Evolutionary conservation across 2,888 invertebrate genomes (phyloP), one percentile per base, ranked within the genome.

Genomic region (Mantis religiosa): DNA sequence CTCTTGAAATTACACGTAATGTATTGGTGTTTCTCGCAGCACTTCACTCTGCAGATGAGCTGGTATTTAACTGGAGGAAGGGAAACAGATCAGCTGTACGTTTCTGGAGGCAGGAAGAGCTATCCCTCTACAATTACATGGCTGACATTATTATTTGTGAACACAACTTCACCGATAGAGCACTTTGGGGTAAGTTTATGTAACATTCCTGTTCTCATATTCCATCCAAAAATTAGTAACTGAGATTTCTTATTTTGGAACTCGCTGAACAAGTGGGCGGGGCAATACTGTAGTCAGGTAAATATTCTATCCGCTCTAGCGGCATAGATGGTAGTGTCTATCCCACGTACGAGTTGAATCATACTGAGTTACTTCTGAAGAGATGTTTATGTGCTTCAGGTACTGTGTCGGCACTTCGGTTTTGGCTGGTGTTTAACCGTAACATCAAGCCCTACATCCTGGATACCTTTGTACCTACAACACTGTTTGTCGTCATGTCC

Each of bases 401-500:
- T 7, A 88, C 84, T 83, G 88, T 89, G 81, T 87, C 89, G 15
- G 28, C 85, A 1, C 82, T 89, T 12, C 84, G 89, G 1, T 82
- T 89, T 12, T 83, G 89, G 82, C 20, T 89, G 34, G 81, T 89
- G 8, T 82, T 89, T 28, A 14, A 85, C 9, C 28, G 89, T 15
- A 81, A 89, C 28, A 20, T 84, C 82, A 27, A 41, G n/a, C n/a
- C 84, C 25, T 82, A 87, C 87, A 30, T 89, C 3, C 54, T 89
- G 71, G 89, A 89, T n/a, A 84, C 87, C 27, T 89, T 87, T 47
- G 12, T 89, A 9, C 89, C 90, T 41, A 90, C 89, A 15, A 88
- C 28, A 15, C 82, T 89, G 30, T 90, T 89, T 87, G 89, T 90
- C 27, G 14, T 86, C 87, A 87, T 90, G 88, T 90, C 89, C 1